phyloP scores from a whole-genome alignment of 2,113 vertebrate genomes.

The Mirounga angustirostris region DNA sequence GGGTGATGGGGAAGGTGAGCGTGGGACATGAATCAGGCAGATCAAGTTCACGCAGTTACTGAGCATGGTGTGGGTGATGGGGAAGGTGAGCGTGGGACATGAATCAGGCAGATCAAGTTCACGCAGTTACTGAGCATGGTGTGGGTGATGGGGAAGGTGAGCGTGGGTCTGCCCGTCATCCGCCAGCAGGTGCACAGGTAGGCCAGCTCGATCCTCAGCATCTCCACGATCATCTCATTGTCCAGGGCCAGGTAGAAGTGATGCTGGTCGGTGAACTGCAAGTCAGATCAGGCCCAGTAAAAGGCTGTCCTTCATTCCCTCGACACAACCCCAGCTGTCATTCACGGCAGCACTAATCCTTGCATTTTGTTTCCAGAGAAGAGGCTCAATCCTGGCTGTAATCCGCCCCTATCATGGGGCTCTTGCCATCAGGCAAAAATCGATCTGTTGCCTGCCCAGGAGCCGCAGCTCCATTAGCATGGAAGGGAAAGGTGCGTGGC shows the following conservation, averaged over 20 bases:
- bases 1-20: slow-evolving; percentile 96
- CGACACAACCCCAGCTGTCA: background rate
- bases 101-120: background rate
- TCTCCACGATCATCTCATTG: slow-evolving; percentile 99
- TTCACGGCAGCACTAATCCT: background rate
- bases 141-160: slow-evolving; percentile 96
- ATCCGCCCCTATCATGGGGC: background rate
- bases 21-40: too few relatives aligned
- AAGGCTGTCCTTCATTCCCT: background rate
- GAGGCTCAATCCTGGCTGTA: background rate
- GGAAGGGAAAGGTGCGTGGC: background rate
- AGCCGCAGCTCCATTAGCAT: background rate
- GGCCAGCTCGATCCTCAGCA: slow-evolving; percentile 96
- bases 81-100: slow-evolving; percentile 90
- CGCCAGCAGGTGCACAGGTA: slow-evolving; percentile 98
- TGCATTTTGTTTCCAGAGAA: background rate
- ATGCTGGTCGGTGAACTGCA: slow-evolving; percentile 97
- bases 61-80: slow-evolving; percentile 95
- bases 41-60: too few relatives aligned
- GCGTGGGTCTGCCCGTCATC: slow-evolving; percentile 97
- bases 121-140: slow-evolving; percentile 94
- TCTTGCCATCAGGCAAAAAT: background rate
- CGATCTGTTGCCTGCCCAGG: background rate
- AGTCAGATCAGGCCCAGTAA: slow-evolving; percentile 50
- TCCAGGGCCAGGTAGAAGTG: slow-evolving; percentile 99